Conservation (phyloP, 2,113 vertebrate genomes). For the Osmerus mordax region DNA sequence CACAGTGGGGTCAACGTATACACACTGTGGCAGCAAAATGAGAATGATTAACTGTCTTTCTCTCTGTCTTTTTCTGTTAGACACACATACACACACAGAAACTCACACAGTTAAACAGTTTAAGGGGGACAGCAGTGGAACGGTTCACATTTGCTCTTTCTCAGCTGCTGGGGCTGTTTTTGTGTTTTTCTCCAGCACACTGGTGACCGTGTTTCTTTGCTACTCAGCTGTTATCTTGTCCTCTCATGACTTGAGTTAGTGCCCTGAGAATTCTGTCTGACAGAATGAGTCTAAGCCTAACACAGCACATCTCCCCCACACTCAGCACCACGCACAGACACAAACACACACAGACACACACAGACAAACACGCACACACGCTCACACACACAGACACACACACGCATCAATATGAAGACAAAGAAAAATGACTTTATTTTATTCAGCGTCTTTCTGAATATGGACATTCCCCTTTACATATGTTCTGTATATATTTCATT, state of each 20-base stretch:
- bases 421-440: no score
- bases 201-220: neutral
- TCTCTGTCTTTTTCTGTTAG: no score
- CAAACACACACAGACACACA: neutral
- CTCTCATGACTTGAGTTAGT: conserved; percentile 32
- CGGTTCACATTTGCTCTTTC: no score
- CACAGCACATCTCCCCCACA: neutral
- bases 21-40: no score
- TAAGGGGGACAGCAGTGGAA: no score
- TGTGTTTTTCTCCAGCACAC: conserved; percentile 13
- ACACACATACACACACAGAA: no score
- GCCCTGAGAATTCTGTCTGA: neutral
- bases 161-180: conserved; percentile 4
- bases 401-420: neutral
- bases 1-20: no score
- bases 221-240: conserved; percentile 28
- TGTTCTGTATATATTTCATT: no score
- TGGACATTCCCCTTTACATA: no score
- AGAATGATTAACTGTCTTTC: no score
- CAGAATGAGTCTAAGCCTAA: conserved; percentile 2
- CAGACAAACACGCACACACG: neutral
- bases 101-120: no score
- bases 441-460: no score
- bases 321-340: neutral
- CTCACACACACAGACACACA: conserved; percentile 1